Base-by-base conservation (phyloP, 1,140 invertebrate species). In the Conopomorpha cramerella region DNA sequence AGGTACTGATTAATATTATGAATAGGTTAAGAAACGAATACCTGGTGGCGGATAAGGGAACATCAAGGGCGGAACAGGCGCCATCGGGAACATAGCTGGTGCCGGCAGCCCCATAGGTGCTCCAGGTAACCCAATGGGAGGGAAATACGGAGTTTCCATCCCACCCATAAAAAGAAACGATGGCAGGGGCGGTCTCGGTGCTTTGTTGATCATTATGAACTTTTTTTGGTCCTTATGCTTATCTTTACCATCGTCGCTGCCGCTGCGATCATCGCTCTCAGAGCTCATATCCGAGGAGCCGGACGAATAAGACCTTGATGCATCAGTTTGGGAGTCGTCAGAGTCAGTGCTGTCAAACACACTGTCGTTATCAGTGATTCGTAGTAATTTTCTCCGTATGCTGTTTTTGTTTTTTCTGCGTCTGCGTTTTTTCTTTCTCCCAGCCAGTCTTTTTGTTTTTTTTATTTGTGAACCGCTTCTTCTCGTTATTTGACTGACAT, bases 151-250 rank as follows among this genome's bases (percentile, higher is more conserved):
- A 2, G 70, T 70, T 17, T 63, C 61, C 34, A 64, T 46, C 26
- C 56, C 58, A 3, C 66, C 66, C 23, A 74, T 36, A 30, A 74
- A 71, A 37, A 74, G 67, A 34, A 74, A 74, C 12, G 63, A 66
- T 2, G 70, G 70, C 28, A 74, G 42, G 2, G 56, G 55, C 2
- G 56, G 55, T 26, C 54, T 62, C 1, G 59, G 57, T 37, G 59
- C 63, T 43, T 64, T 72, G 38, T 68, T 64, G 16, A 60, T 48
- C 28, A 71, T 44, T 8, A 72, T 29, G 36, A 72, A 56, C 41
- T 71, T 64, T 28, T 65, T 63, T 19, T 71, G 61, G 10, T 49
- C 63, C 32, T 70, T 14, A 7, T 4, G 3, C 4, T 30, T 11
- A 4, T n/a, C 4, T 14, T 30, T 14, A 11, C 11, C 3, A 11